These are phyloP conservation scores for Borostomias antarcticus DNA, from an alignment of 2,797 vertebrate species.

Conservation along the genomic window DNA sequence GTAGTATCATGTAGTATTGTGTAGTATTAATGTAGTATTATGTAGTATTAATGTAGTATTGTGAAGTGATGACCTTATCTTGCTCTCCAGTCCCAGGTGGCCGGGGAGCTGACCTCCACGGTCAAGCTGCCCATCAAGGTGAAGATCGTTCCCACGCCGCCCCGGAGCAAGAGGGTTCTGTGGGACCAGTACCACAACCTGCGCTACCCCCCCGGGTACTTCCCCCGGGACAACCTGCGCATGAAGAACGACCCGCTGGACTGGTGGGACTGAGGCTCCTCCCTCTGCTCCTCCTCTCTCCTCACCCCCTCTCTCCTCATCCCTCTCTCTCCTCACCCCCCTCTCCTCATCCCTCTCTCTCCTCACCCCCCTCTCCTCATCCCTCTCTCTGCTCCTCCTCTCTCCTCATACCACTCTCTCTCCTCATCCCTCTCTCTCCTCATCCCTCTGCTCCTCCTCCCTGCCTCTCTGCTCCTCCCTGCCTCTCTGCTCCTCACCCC, in stretches of 20 bases:
- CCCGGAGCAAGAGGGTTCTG: slow-evolving; percentile 94
- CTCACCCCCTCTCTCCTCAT: neutral
- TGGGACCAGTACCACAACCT: slow-evolving; percentile 99
- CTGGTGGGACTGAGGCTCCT: slow-evolving; percentile 77
- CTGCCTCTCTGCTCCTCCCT: too few species aligned
- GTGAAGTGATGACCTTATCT: slow-evolving; percentile 3
- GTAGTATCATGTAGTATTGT: neutral
- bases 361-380: too few species aligned
- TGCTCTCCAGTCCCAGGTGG: slow-evolving; percentile 82
- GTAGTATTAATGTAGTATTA: neutral
- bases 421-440: too few species aligned
- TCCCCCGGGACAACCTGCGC: slow-evolving; percentile 94
- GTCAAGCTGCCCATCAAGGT: slow-evolving; percentile 97
- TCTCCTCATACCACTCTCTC: too few species aligned
- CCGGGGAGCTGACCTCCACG: slow-evolving; percentile 89
- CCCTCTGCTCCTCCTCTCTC: too few species aligned
- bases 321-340: neutral
- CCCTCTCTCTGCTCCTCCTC: too few species aligned
- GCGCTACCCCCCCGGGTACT: slow-evolving; percentile 96
- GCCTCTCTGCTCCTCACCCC: too few species aligned
- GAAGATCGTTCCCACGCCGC: slow-evolving; percentile 95
- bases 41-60: neutral
- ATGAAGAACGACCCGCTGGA: slow-evolving; percentile 99
- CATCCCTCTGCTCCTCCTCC: too few species aligned
- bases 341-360: neutral